Evolutionary conservation across 2,888 invertebrate genomes (phyloP).

Genomic region (Ryuthela nishihirai): DNA sequence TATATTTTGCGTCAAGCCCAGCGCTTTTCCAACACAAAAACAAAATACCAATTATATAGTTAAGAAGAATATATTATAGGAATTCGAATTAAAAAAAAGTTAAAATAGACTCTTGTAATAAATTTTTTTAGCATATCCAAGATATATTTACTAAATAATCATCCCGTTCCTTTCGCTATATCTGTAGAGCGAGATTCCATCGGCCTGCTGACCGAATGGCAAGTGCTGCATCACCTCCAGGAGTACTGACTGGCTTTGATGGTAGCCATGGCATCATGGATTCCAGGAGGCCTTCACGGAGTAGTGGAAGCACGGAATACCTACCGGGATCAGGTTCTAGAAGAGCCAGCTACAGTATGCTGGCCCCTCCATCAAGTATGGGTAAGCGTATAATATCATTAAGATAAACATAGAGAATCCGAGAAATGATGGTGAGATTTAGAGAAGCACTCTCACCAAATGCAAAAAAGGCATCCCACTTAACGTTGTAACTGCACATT

Average conservation of each 20-base stretch:
- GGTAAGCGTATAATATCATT: slow-evolving; percentile 21
- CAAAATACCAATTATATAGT: no score
- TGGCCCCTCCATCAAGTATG: slow-evolving; percentile 36
- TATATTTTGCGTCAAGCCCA: no score
- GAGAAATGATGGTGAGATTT: no score
- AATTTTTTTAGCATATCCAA: background rate
- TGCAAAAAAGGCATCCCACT: no score
- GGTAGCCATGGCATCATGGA: slow-evolving; percentile 13
- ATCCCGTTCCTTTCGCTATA: background rate
- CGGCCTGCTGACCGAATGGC: slow-evolving; percentile 36
- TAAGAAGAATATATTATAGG: no score
- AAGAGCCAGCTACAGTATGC: slow-evolving; percentile 37
- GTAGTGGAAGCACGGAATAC: slow-evolving; percentile 33
- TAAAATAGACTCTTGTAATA: background rate
- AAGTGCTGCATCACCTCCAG: slow-evolving; percentile 38
- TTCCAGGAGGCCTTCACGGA: slow-evolving; percentile 24
- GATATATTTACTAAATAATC: no score
- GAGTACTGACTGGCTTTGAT: slow-evolving; percentile 37
- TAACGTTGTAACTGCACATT: no score
- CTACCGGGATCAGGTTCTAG: slow-evolving; percentile 22
- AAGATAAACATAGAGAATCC: background rate
- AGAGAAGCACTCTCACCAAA: no score
- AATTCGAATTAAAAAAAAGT: no score
- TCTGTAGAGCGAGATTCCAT: slow-evolving; percentile 33
- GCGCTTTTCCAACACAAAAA: no score